Conservation (phyloP, 2,888 invertebrate genomes). For the Cerastis rubricosa region DNA sequence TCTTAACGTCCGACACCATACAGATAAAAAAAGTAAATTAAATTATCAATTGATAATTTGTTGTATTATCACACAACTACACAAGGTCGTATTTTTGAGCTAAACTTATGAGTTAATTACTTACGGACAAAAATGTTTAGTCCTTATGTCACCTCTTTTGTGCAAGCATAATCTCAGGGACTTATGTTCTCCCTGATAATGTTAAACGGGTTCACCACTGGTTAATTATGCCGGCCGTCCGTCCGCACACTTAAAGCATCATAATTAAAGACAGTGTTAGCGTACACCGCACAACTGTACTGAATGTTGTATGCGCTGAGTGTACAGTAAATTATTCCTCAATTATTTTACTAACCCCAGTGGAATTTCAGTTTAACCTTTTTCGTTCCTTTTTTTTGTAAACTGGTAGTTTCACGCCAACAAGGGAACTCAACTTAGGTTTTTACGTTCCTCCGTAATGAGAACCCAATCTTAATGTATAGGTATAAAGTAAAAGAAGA, state of each 20-base stretch:
- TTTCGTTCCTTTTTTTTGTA: background rate
- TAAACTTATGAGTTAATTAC: background rate
- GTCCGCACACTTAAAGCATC: constrained; percentile 50
- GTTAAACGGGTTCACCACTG: background rate
- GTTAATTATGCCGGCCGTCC: background rate
- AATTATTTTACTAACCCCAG: constrained; percentile 63
- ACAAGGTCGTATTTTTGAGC: background rate
- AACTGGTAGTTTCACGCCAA: constrained; percentile 16
- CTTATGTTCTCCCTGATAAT: background rate
- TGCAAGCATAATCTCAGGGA: background rate
- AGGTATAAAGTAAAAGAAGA: background rate
- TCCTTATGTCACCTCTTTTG: background rate
- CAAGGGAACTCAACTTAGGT: background rate
- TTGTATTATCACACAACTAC: too few relatives aligned
- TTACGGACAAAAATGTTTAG: background rate
- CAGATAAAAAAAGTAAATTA: too few relatives aligned
- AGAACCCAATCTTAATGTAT: constrained; percentile 10
- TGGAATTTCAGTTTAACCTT: constrained; percentile 34
- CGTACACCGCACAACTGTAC: constrained; percentile 52
- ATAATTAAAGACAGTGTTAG: constrained; percentile 65
- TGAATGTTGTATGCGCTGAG: constrained; percentile 34
- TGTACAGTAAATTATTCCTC: constrained; percentile 64
- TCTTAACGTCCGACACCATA: too few relatives aligned
- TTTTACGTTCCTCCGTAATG: background rate
- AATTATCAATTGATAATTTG: too few relatives aligned